Evolutionary conservation across 2,888 invertebrate genomes (phyloP), one percentile per base, ranked within the genome.

Genomic region (Drosophila multiciliata): DNA sequence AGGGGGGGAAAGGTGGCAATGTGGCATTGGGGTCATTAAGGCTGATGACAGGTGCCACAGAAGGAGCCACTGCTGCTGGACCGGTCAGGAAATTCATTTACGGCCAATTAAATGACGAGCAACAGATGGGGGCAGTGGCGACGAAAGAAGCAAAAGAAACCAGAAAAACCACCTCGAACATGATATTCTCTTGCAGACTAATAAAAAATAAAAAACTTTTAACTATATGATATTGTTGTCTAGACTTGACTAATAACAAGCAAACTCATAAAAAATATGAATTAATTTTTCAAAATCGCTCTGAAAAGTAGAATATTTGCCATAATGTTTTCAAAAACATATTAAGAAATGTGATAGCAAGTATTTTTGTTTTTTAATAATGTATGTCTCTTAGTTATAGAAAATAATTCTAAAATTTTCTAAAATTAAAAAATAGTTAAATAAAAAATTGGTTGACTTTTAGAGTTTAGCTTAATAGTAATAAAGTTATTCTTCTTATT

Each of bases 71-170:
- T 48, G 55, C 38, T 59, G 58, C 61, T 66, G 50, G 32, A 57
- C 33, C 12, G 42, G 54, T 35, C 66, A 61, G 69, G 36, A 80
- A 79, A 84, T 75, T 85, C 69, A 84, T 80, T 83, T 80, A 75
- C 69, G 42, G 72, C 68, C 85, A 85, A 83, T 83, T 83, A 85
- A 78, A 73, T 70, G 45, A 23, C 45, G 15, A 45, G 23, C 20
- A 23, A 8, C 45, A 23, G 45, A 45, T 45, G 45, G 26, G 23
- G 23, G 15, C 45, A 40, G 40, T 61, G 45, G 49, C 33, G 38
- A 29, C 54, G 59, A 58, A 26, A 53, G 49, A 60, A 54, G 50
- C 29, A 71, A 66, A 45, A 53, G n/a, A 60, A 36, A 54, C 23
- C 5, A 11, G 17, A 11, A 52, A 38, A 15, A 45, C 23, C 15